Conservation (phyloP, 1,140 invertebrate genomes). For the Ctenoplectra terminalis region DNA sequence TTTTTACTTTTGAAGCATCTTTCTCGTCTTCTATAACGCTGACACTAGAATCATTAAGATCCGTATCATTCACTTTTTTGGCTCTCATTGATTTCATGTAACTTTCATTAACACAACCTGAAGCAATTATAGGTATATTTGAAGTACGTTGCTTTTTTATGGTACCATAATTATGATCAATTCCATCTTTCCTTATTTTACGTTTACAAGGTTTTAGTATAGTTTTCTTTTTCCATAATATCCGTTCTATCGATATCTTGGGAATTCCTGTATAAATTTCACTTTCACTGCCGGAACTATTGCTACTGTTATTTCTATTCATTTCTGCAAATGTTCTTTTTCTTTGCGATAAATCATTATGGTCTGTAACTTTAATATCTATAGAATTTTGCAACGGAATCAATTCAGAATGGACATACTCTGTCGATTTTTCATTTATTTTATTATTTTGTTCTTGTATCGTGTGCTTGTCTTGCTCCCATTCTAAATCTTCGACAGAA, state of each 20-base stretch:
- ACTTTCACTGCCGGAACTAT: conserved; percentile 60
- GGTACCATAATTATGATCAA: neutral
- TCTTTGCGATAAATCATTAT: neutral
- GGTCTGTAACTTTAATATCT: neutral
- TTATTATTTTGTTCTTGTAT: neutral
- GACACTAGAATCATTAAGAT: conserved; percentile 55
- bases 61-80: neutral
- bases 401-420: neutral
- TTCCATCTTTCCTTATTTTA: conserved; percentile 18
- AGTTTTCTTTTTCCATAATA: conserved; percentile 37
- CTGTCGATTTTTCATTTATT: neutral
- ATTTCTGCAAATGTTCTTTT: conserved; percentile 16
- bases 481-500: neutral
- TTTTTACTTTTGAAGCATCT: neutral
- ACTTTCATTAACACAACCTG: neutral
- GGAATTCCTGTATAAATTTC: conserved; percentile 65
- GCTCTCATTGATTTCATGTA: neutral
- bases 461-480: too few species aligned
- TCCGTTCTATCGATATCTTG: conserved; percentile 48
- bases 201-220: conserved; percentile 10
- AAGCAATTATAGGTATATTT: neutral
- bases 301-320: neutral
- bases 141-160: neutral
- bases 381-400: neutral
- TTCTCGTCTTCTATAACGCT: conserved; percentile 63